A percentile compares a stretch with the other conserved stretches of the same genome.
Evolutionary conservation across 1,140 invertebrate genomes (phyloP).

Genomic region (Marisa cornuarietis): DNA sequence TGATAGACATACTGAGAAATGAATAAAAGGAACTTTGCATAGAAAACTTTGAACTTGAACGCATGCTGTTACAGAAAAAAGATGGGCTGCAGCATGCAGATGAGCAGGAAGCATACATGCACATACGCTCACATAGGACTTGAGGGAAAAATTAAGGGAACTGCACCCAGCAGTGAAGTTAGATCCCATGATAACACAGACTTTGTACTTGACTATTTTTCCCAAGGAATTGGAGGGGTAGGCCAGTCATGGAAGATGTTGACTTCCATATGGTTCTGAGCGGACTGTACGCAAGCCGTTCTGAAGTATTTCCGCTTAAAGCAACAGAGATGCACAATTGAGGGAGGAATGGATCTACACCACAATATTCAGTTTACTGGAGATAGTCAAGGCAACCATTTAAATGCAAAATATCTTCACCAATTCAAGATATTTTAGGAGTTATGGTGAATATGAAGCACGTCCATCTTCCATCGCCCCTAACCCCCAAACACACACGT

Average conservation of each 20-base stretch:
- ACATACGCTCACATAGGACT: neutral
- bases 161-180: neutral
- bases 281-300: too few species aligned
- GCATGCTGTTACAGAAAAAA: neutral
- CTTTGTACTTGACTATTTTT: neutral
- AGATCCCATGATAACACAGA: neutral
- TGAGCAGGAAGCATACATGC: neutral
- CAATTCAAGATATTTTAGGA: neutral
- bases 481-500: neutral
- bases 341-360: too few species aligned
- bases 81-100: neutral
- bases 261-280: too few species aligned
- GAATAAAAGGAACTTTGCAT: constrained; percentile 8
- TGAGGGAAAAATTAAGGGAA: neutral
- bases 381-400: neutral
- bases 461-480: neutral
- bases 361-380: too few species aligned
- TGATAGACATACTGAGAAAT: neutral
- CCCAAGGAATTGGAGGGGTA: too few species aligned
- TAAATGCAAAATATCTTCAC: neutral
- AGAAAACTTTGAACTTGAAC: constrained; percentile 1
- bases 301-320: too few species aligned
- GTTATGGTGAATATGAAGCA: neutral
- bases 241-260: neutral
- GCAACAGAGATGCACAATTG: too few species aligned